These are phyloP conservation scores for Tholera decimalis DNA, from an alignment of 2,888 invertebrate genomes.

Conservation along the genomic window DNA sequence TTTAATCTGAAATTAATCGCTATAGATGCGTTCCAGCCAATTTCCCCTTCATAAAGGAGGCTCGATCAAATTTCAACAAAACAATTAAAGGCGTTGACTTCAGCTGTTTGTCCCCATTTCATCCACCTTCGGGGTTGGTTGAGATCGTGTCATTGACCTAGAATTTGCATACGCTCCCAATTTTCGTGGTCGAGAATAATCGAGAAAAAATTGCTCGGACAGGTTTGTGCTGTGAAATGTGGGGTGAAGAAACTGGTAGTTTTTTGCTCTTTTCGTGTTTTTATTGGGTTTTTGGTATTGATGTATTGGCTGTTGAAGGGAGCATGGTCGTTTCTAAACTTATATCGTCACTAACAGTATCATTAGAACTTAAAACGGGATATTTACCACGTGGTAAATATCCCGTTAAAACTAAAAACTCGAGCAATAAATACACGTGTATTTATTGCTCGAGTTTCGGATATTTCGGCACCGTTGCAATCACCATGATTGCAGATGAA, in stretches of 20 bases:
- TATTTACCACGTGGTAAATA: too few relatives aligned
- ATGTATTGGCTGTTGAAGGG: neutral
- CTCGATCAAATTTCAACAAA: conserved; percentile 23
- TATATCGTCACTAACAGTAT: too few relatives aligned
- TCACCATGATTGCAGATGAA: too few relatives aligned
- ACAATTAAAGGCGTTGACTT: conserved; percentile 47
- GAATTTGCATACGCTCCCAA: conserved; percentile 59
- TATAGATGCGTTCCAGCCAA: neutral
- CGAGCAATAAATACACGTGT: too few relatives aligned
- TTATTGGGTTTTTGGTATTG: neutral
- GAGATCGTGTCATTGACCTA: conserved; percentile 59
- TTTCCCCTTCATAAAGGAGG: neutral
- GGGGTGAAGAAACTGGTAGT: conserved; percentile 20
- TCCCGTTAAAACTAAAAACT: too few relatives aligned
- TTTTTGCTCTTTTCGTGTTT: neutral
- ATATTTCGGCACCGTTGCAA: too few relatives aligned
- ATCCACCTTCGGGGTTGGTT: conserved; percentile 39
- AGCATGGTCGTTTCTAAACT: neutral
- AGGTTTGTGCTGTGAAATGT: neutral
- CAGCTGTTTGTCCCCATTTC: conserved; percentile 47
- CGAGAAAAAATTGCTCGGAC: neutral
- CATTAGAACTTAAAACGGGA: too few relatives aligned
- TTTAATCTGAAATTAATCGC: neutral
- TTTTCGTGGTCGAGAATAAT: conserved; percentile 34
- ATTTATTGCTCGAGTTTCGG: too few relatives aligned